Evolutionary conservation across 2,888 invertebrate genomes (phyloP), one percentile per base, ranked within the genome.

Genomic region (Lottia scabra): DNA sequence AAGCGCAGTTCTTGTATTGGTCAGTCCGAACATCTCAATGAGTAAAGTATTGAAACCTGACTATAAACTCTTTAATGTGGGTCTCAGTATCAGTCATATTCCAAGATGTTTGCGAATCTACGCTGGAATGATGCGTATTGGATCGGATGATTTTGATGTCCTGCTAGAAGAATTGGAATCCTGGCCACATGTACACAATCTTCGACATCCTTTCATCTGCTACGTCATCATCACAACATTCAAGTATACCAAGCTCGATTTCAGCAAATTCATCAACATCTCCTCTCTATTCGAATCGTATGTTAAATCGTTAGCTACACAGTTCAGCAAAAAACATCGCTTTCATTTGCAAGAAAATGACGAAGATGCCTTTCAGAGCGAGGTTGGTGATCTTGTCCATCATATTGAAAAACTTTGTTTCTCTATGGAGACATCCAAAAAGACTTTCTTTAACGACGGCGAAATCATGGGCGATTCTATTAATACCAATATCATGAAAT

Each of bases 1-100:
- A 45, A 70, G 81, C 26, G 77, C 82, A 6, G 80, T 87, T 0
- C 65, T 87, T 8, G 72, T 84, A n/a, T 75, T 81, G 12, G 78
- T 78, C 5, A 79, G 81, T 46, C 83, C 83, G 0, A 79, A 82
- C 26, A 74, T 70, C 23, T 56, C 73, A 16, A 68, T 76, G 6
- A 70, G 67, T 16, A 63, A 74, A 27, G 66, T 72, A 15, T 70
- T 83, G 62, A 69, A 67, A 12, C 78, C 81, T 0, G 83, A 84
- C 63, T 75, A 75, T 13, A 79, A 79, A 63, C 75, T 81, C 64
- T 82, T 81, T 74, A 79, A 76, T 27, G 64, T 81, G 48, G 85
- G 83, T 23, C 76, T 82, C 30, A 81, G 75, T 63, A 68, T 73
- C 62, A 67, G 66, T 5, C 79, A 75, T 62, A 74, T 83, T 16